phyloP scores from a whole-genome alignment of 2,888 invertebrate species.

The Leucophora obtusa region DNA sequence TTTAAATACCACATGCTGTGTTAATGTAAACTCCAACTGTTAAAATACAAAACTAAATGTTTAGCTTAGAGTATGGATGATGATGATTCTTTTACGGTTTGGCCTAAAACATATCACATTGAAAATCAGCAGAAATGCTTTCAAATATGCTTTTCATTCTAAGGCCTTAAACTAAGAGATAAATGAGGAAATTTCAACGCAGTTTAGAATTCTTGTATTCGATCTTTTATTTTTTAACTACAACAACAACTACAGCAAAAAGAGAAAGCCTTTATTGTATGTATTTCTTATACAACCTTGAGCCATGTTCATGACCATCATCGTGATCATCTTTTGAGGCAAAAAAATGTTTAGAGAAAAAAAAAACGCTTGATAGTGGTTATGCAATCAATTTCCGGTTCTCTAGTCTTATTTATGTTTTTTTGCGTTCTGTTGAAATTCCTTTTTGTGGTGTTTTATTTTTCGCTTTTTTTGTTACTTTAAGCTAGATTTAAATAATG shows the following conservation, averaged over 20 bases:
- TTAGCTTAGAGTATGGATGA: background rate
- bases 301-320: slow-evolving; percentile 40
- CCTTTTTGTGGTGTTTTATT: background rate
- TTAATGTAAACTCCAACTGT: slow-evolving; percentile 57
- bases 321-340: background rate
- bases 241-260: slow-evolving; percentile 4
- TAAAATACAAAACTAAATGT: slow-evolving; percentile 5
- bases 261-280: slow-evolving; percentile 32
- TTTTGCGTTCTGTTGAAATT: background rate
- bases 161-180: background rate
- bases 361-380: background rate
- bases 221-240: background rate
- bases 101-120: slow-evolving; percentile 38
- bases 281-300: slow-evolving; percentile 50
- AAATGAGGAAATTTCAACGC: slow-evolving; percentile 37
- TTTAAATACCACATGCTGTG: slow-evolving; percentile 51
- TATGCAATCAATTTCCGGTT: slow-evolving; percentile 62
- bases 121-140: slow-evolving; percentile 44
- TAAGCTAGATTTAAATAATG: slow-evolving; percentile 12
- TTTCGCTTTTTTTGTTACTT: background rate
- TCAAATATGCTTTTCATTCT: slow-evolving; percentile 38
- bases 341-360: no score
- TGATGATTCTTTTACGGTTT: background rate
- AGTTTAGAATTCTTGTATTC: slow-evolving; percentile 18
- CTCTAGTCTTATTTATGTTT: background rate